A percentile compares a stretch with the other conserved stretches of the same genome.
These are phyloP conservation scores for Mercenaria mercenaria DNA, from an alignment of 1,140 invertebrate species.

Conservation along the genomic window DNA sequence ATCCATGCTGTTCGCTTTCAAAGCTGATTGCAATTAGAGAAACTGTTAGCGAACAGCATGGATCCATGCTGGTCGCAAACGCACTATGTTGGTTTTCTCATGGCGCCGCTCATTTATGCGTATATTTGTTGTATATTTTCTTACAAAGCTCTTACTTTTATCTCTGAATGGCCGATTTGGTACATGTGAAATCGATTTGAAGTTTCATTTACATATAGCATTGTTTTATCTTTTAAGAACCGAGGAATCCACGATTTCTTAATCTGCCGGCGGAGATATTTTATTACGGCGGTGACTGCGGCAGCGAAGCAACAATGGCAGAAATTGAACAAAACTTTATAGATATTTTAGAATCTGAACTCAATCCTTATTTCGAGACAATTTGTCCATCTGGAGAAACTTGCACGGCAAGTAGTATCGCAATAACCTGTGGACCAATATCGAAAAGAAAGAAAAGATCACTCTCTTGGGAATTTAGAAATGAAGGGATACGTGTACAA, in stretches of 20 bases:
- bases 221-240: background rate
- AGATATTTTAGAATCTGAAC: background rate
- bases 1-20: too few relatives aligned
- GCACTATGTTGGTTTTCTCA: too few relatives aligned
- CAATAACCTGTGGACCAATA: background rate
- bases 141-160: too few relatives aligned
- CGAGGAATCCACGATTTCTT: background rate
- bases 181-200: too few relatives aligned
- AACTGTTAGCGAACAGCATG: too few relatives aligned
- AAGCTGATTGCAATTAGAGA: too few relatives aligned
- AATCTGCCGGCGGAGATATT: slow-evolving; percentile 9
- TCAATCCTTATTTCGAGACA: background rate
- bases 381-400: background rate
- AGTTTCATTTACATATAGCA: too few relatives aligned
- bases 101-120: too few relatives aligned
- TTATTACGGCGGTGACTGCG: slow-evolving; percentile 26
- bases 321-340: slow-evolving; percentile 1
- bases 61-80: too few relatives aligned
- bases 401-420: background rate
- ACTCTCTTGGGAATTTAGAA: background rate
- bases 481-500: background rate
- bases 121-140: too few relatives aligned
- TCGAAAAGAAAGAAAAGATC: background rate
- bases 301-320: slow-evolving; percentile 1
- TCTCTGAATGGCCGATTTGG: too few relatives aligned